phyloP scores from a whole-genome alignment of 2,888 invertebrate genomes.

The Scrobipalpa costella region DNA sequence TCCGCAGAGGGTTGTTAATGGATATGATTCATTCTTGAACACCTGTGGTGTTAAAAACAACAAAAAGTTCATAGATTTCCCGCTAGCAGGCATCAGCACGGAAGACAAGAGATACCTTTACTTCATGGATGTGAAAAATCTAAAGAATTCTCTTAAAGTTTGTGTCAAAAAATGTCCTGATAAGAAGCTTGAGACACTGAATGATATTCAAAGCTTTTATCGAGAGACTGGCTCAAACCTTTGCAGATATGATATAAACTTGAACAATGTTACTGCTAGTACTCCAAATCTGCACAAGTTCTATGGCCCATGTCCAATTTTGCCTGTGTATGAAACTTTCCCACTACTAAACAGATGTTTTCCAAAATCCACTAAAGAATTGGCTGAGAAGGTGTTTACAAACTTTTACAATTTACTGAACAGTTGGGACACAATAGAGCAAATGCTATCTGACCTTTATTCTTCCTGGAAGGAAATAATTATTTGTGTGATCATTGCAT shows the following conservation, averaged over 20 bases:
- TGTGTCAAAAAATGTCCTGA: conserved; percentile 95
- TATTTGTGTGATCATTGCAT: conserved; percentile 88
- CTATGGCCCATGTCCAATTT: conserved; percentile 88
- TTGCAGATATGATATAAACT: conserved; percentile 87
- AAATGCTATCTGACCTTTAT: conserved; percentile 93
- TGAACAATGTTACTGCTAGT: conserved; percentile 70
- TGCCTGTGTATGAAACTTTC: conserved; percentile 89
- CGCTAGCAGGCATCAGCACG: conserved; percentile 90
- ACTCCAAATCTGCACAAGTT: conserved; percentile 68
- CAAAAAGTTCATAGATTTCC: conserved; percentile 86
- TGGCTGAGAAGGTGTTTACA: conserved; percentile 82
- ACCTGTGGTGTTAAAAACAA: conserved; percentile 93
- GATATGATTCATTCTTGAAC: conserved; percentile 96
- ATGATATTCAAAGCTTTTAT: conserved; percentile 88
- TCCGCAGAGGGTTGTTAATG: conserved; percentile 92
- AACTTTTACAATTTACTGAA: conserved; percentile 92
- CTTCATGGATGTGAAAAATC: conserved; percentile 90
- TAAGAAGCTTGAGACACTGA: conserved; percentile 80
- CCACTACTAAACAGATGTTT: conserved; percentile 94
- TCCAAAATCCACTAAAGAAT: conserved; percentile 86
- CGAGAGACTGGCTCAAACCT: conserved; percentile 86
- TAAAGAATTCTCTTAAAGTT: conserved; percentile 89
- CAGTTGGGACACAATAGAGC: conserved; percentile 93
- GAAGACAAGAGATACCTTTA: conserved; percentile 89
- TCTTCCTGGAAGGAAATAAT: conserved; percentile 93